These are phyloP conservation scores for Ptyas mucosa DNA, from an alignment of 2,113 vertebrate species.

Conservation along the genomic window DNA sequence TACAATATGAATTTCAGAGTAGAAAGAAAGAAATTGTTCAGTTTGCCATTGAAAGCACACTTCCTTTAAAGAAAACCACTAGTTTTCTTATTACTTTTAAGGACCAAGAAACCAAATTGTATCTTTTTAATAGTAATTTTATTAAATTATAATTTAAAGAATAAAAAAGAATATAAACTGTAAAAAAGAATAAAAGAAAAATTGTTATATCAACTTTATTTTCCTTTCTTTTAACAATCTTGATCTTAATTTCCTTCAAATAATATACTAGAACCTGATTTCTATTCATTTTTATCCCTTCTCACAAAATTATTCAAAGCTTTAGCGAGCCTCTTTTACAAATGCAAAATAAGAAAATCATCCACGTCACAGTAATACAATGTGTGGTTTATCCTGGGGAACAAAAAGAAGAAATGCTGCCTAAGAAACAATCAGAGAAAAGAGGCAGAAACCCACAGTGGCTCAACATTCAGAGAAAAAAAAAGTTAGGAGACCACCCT, in stretches of 20 bases:
- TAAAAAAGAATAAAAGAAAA: not conserved
- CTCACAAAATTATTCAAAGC: not conserved
- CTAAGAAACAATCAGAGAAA: not conserved
- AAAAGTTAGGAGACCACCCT: too few relatives aligned
- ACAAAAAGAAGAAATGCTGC: not conserved
- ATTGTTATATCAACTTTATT: not conserved
- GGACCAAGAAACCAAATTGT: not conserved
- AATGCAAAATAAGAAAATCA: not conserved
- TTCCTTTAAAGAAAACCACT: not conserved
- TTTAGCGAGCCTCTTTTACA: not conserved
- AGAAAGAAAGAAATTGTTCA: not conserved
- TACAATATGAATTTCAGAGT: not conserved
- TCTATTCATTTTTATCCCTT: not conserved
- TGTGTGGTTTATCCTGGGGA: not conserved
- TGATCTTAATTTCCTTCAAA: not conserved
- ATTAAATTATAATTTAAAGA: not conserved
- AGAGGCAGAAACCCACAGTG: not conserved
- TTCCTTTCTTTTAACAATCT: not conserved
- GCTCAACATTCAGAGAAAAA: not conserved
- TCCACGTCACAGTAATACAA: not conserved
- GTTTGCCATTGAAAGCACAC: not conserved
- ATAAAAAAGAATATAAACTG: not conserved
- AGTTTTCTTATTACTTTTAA: not conserved
- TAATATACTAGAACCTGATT: not conserved
- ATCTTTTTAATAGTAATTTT: not conserved